Percentiles rank a stretch among this genome's conserved stretches.
These are phyloP conservation scores for Premnoplex brunnescens DNA, from an alignment of 2,797 vertebrate species.

Conservation along the genomic window DNA sequence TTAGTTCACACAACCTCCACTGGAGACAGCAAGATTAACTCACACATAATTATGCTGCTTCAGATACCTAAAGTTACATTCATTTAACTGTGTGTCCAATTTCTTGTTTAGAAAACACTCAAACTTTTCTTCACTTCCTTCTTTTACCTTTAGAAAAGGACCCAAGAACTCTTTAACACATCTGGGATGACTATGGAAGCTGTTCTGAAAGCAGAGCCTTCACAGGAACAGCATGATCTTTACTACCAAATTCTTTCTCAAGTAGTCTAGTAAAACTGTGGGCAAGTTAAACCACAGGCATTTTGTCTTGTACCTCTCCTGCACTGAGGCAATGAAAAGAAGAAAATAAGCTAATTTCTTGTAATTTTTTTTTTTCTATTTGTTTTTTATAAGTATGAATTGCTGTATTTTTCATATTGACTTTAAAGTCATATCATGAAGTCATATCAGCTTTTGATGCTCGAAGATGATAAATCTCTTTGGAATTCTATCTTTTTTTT, in stretches of 20 bases:
- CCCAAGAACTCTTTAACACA: neutral
- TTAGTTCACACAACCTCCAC: neutral
- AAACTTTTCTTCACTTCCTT: neutral
- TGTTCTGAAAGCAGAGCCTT: neutral
- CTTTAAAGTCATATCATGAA: neutral
- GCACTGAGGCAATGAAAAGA: neutral
- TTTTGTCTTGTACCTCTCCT: neutral
- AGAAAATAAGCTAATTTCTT: neutral
- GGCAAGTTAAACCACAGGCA: neutral
- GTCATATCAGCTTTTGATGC: neutral
- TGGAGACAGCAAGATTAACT: neutral
- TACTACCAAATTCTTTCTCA: neutral
- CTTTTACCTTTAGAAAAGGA: neutral
- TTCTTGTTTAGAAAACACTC: neutral
- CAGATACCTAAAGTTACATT: neutral
- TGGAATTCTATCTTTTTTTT: neutral
- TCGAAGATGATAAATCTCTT: neutral
- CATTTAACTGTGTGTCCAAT: neutral
- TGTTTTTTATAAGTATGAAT: neutral
- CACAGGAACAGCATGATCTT: fast-evolving
- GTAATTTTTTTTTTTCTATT: neutral
- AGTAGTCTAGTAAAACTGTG: neutral
- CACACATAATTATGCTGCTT: neutral
- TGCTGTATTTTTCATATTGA: neutral
- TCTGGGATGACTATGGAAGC: neutral